A percentile compares a stretch with the other conserved stretches of the same genome.
These are phyloP conservation scores for Charaxes varanes DNA, from an alignment of 1,140 invertebrate species.

Conservation along the genomic window DNA sequence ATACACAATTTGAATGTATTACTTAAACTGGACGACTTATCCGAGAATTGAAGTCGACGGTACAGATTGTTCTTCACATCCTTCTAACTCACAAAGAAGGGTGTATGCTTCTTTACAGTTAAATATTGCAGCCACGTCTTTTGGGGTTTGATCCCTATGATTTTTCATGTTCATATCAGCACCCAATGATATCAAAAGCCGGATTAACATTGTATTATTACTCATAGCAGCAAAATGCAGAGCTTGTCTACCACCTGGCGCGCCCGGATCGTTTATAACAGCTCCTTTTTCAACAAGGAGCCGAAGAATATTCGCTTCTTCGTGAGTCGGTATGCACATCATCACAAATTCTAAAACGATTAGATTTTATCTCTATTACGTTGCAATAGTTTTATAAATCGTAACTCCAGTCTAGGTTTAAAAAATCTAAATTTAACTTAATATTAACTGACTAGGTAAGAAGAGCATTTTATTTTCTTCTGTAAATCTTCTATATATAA, in stretches of 20 bases:
- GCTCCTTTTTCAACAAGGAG: conserved; percentile 47
- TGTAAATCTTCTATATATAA: too few species aligned
- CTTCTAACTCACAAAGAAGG: conserved; percentile 30
- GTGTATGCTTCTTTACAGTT: conserved; percentile 37
- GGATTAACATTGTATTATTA: conserved; percentile 44
- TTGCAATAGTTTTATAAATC: neutral
- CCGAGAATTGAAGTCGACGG: too few species aligned
- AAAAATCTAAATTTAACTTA: too few species aligned
- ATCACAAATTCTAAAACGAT: conserved; percentile 57
- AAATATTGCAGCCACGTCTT: conserved; percentile 43
- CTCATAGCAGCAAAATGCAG: conserved; percentile 64
- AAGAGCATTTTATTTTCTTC: too few species aligned
- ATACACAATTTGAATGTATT: too few species aligned
- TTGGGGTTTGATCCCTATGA: conserved; percentile 48
- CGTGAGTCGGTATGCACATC: conserved; percentile 48
- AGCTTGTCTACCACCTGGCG: conserved; percentile 50
- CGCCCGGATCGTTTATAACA: conserved; percentile 44
- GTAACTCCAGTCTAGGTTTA: neutral
- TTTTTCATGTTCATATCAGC: conserved; percentile 41
- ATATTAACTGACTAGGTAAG: too few species aligned
- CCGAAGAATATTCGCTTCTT: conserved; percentile 43
- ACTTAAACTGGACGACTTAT: neutral
- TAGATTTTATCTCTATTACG: too few species aligned
- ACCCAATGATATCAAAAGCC: conserved; percentile 39
- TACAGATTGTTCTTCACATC: too few species aligned